Percentiles rank a stretch among this genome's conserved stretches.
Conservation (phyloP, 64 coral and sea anemone genomes). For the Catalaphyllia jardinei region DNA sequence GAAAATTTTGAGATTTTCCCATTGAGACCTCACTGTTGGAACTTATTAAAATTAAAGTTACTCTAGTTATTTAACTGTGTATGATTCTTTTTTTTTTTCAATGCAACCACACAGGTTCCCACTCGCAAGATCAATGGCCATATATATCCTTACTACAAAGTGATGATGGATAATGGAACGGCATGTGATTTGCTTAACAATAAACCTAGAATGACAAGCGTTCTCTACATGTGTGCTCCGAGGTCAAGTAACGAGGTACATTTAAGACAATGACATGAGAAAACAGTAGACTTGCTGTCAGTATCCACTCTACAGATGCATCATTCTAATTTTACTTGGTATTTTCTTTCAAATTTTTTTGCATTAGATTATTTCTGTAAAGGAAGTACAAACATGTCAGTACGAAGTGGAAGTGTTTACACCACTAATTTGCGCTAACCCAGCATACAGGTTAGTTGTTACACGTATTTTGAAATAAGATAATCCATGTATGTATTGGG, state of each 20-base stretch:
- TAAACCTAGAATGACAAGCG: conserved; percentile 68
- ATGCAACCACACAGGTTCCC: conserved; percentile 43
- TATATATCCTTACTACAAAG: conserved; percentile 84
- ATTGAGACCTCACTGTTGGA: background rate
- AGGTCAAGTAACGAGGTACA: conserved; percentile 97
- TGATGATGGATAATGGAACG: conserved; percentile 88
- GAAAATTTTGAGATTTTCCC: background rate
- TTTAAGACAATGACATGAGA: background rate
- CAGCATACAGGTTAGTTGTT: conserved; percentile 61
- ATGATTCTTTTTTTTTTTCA: background rate
- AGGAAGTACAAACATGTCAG: conserved; percentile 71
- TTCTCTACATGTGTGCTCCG: conserved; percentile 91
- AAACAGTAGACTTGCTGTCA: too few relatives aligned
- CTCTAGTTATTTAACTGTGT: too few relatives aligned
- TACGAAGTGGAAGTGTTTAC: conserved; percentile 82
- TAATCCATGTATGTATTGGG: too few relatives aligned
- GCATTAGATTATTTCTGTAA: conserved; percentile 66
- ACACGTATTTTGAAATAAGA: too few relatives aligned
- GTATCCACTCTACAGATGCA: background rate
- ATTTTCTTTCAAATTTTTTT: background rate
- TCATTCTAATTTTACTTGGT: background rate
- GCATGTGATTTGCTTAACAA: conserved; percentile 76
- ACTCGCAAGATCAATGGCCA: conserved; percentile 89
- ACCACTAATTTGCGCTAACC: conserved; percentile 60
- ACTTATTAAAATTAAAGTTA: background rate